Conservation (phyloP, 2,797 vertebrate species). For the Diplodus puntazzo region DNA sequence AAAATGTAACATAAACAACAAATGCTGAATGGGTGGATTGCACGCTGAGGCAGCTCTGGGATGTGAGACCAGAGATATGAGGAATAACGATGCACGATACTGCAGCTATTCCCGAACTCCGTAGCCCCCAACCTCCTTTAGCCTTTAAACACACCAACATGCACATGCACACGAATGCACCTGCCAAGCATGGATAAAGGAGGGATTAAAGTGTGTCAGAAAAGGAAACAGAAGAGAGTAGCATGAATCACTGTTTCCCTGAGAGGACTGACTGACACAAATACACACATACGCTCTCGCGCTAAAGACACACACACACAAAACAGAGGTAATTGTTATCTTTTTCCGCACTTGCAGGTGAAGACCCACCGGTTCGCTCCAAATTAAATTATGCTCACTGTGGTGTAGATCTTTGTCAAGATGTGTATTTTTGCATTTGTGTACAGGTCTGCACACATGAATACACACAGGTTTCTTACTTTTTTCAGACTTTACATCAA, state of each 20-base stretch:
- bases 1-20: constrained; percentile 61
- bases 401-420: neutral
- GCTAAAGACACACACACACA: neutral
- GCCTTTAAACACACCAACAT: constrained; percentile 49
- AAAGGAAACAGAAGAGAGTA: constrained; percentile 74
- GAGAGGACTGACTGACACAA: constrained; percentile 73
- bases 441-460: no score
- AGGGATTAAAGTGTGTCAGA: constrained; percentile 80
- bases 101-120: constrained; percentile 66
- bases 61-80: constrained; percentile 29
- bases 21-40: constrained; percentile 34
- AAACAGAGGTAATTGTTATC: constrained; percentile 38
- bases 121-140: constrained; percentile 44
- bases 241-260: constrained; percentile 82
- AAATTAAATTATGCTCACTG: constrained; percentile 20
- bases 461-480: no score
- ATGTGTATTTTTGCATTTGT: neutral
- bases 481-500: no score
- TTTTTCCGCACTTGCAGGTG: constrained; percentile 13
- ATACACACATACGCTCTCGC: constrained; percentile 46
- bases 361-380: constrained; percentile 50
- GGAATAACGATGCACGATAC: constrained; percentile 43
- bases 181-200: constrained; percentile 83
- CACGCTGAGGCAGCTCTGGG: constrained; percentile 21
- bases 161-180: constrained; percentile 18